phyloP scores from a whole-genome alignment of 2,888 invertebrate species.

The Actias luna region DNA sequence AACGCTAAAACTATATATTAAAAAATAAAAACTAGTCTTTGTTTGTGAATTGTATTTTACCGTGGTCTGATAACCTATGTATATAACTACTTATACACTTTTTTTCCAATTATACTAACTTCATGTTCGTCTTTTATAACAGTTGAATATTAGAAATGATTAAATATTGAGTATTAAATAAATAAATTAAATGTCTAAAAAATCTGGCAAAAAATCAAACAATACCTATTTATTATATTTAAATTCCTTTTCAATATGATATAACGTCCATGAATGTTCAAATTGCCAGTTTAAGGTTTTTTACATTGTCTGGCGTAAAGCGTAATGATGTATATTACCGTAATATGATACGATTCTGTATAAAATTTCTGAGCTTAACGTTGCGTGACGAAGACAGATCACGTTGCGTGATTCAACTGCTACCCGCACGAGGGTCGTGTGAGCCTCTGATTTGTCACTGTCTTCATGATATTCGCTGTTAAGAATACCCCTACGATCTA shows the following conservation, averaged over 20 bases:
- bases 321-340: not conserved
- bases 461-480: slow-evolving; percentile 10
- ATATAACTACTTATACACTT: no score
- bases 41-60: no score
- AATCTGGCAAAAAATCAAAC: no score
- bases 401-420: slow-evolving; percentile 27
- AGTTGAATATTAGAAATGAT: no score
- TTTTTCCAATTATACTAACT: no score
- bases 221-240: no score
- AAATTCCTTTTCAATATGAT: not conserved
- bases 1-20: no score
- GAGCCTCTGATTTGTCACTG: slow-evolving; percentile 21
- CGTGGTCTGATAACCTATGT: no score
- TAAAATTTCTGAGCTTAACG: slow-evolving; percentile 7
- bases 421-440: not conserved
- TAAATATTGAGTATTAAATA: no score
- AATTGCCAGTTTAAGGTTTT: not conserved
- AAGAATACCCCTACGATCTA: not conserved
- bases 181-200: no score
- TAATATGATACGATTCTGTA: not conserved
- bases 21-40: no score
- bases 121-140: no score
- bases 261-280: not conserved
- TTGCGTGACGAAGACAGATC: slow-evolving; percentile 36
- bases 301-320: not conserved